Percentiles rank a stretch among this genome's conserved stretches.
phyloP scores from a whole-genome alignment of 2,797 vertebrate genomes.

The Lepus oiostolus region DNA sequence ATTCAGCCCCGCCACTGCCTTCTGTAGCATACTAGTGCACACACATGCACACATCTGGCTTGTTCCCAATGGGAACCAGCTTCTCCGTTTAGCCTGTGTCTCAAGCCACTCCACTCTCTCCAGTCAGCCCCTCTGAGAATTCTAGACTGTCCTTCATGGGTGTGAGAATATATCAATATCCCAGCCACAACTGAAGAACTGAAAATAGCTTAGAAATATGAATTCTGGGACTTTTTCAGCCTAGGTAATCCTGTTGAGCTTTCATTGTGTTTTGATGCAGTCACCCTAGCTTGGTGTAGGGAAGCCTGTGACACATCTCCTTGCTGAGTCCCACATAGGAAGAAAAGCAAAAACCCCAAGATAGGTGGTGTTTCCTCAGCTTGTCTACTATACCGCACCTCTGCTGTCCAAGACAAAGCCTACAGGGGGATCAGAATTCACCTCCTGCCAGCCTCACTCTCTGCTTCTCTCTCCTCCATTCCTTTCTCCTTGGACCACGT shows the following conservation, averaged over 20 bases:
- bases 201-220: neutral
- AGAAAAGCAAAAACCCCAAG: neutral
- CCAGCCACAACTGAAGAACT: neutral
- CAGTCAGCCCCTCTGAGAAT: neutral
- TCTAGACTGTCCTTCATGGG: neutral
- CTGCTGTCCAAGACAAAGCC: neutral
- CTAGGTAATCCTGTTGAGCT: neutral
- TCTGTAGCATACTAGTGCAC: neutral
- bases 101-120: neutral
- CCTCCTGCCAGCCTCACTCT: neutral
- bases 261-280: neutral
- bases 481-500: neutral
- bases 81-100: neutral
- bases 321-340: neutral
- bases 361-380: neutral
- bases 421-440: neutral
- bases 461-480: neutral
- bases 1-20: neutral
- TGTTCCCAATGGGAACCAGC: neutral
- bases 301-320: neutral
- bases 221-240: neutral
- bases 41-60: neutral
- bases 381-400: neutral
- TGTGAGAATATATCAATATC: neutral
- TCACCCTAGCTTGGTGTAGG: neutral